Percentiles rank a stretch among this genome's conserved stretches.
phyloP scores from a whole-genome alignment of 2,797 vertebrate species.

The Odontamblyopus rebecca region DNA sequence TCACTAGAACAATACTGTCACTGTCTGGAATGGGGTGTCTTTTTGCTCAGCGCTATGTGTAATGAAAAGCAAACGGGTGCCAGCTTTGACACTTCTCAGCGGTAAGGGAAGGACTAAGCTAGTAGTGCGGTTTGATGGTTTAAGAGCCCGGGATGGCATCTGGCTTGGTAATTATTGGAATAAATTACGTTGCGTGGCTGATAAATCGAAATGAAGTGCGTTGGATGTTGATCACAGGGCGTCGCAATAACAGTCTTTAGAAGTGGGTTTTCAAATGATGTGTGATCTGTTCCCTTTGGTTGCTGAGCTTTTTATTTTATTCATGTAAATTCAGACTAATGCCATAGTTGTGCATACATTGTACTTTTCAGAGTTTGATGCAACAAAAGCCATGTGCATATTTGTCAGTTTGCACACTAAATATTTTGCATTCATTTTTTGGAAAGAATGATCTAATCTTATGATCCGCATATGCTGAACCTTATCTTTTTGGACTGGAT shows the following conservation, averaged over 20 bases:
- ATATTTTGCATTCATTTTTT: too few species aligned
- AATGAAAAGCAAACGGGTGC: conserved; percentile 70
- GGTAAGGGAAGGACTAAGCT: conserved; percentile 56
- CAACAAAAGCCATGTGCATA: too few species aligned
- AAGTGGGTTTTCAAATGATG: conserved; percentile 37
- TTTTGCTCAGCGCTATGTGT: conserved; percentile 64
- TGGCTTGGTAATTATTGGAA: conserved; percentile 65
- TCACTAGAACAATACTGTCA: conserved; percentile 75
- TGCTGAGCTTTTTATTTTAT: conserved; percentile 46
- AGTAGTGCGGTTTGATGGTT: conserved; percentile 69
- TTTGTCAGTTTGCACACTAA: too few species aligned
- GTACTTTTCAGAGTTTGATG: not conserved
- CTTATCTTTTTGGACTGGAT: too few species aligned
- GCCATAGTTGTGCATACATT: conserved; percentile 1
- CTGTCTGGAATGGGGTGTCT: conserved; percentile 52
- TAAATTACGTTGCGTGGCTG: conserved; percentile 46
- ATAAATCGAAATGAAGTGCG: conserved; percentile 58
- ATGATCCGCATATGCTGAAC: too few species aligned
- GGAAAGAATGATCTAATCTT: too few species aligned
- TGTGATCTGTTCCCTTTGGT: conserved; percentile 46
- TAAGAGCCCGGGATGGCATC: conserved; percentile 66
- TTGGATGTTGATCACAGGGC: conserved; percentile 49
- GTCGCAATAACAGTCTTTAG: conserved; percentile 21
- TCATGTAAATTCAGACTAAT: conserved; percentile 69
- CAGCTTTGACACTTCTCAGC: conserved; percentile 68